phyloP scores from a whole-genome alignment of 92 coral and sea anemone genomes.

The Phenganax stokvisi region DNA sequence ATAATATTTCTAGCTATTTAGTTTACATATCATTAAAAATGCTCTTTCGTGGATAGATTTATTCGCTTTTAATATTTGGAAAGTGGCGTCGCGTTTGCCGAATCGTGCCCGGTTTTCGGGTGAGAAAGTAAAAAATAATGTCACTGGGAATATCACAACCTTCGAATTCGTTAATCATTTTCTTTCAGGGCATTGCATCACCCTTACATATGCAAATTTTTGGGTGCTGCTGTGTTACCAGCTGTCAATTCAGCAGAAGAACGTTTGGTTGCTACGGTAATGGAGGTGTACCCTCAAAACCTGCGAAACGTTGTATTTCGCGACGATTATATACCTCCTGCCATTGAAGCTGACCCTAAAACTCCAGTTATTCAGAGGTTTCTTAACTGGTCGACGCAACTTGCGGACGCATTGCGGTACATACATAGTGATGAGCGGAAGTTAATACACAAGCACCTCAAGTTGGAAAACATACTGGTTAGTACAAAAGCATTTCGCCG shows the following conservation, averaged over 20 bases:
- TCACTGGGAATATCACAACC: background rate
- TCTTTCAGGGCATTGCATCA: background rate
- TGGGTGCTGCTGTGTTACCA: background rate
- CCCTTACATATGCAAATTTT: background rate
- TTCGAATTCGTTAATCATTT: background rate
- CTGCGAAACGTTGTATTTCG: conserved; percentile 7
- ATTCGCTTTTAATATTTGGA: no score
- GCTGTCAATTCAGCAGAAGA: background rate
- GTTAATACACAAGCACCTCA: background rate
- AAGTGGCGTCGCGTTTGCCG: no score
- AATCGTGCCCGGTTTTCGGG: no score
- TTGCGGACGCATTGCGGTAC: conserved; percentile 1
- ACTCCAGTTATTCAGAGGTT: background rate
- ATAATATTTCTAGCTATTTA: no score
- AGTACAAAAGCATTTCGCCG: background rate
- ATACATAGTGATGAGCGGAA: background rate
- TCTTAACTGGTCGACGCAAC: conserved; percentile 35
- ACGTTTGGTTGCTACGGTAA: background rate
- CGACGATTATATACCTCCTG: background rate
- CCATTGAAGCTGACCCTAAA: background rate
- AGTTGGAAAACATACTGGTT: conserved; percentile 7
- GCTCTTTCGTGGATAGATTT: no score
- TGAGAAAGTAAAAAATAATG: no score
- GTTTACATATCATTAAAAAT: no score
- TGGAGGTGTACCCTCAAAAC: conserved; percentile 30